These are phyloP conservation scores for Gobio occitaniae DNA, from an alignment of 2,797 vertebrate species.

Conservation along the genomic window DNA sequence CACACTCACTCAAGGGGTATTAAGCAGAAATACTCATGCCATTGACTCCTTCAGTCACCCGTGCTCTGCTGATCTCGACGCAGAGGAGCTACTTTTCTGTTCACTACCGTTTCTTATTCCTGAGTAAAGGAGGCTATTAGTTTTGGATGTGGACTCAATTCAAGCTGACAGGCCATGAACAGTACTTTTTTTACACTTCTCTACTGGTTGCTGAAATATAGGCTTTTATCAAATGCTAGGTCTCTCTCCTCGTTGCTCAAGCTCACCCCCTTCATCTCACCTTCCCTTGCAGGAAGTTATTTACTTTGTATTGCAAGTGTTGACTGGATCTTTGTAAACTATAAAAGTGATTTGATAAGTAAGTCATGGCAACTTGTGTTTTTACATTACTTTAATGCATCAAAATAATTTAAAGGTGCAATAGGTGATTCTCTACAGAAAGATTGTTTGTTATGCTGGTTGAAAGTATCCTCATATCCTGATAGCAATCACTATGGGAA, in stretches of 20 bases:
- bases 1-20: constrained; percentile 21
- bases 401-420: not conserved
- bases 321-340: not conserved
- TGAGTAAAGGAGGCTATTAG: constrained; percentile 38
- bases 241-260: not conserved
- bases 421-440: too few relatives aligned
- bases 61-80: constrained; percentile 13
- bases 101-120: constrained; percentile 33
- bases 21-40: constrained; percentile 34
- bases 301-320: not conserved
- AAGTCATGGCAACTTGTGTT: not conserved
- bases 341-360: not conserved
- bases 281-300: not conserved
- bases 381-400: not conserved
- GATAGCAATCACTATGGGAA: too few relatives aligned
- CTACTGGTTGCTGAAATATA: constrained; percentile 1
- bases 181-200: constrained; percentile 16
- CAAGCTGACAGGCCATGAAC: constrained; percentile 41
- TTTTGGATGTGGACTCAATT: constrained; percentile 36
- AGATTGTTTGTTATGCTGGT: too few relatives aligned
- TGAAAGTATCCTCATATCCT: too few relatives aligned
- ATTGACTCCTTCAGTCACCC: constrained; percentile 34
- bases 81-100: constrained; percentile 31
- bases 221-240: not conserved
- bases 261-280: not conserved